phyloP scores from a whole-genome alignment of 1,140 invertebrate genomes.

The Trachymyrmex septentrionalis region DNA sequence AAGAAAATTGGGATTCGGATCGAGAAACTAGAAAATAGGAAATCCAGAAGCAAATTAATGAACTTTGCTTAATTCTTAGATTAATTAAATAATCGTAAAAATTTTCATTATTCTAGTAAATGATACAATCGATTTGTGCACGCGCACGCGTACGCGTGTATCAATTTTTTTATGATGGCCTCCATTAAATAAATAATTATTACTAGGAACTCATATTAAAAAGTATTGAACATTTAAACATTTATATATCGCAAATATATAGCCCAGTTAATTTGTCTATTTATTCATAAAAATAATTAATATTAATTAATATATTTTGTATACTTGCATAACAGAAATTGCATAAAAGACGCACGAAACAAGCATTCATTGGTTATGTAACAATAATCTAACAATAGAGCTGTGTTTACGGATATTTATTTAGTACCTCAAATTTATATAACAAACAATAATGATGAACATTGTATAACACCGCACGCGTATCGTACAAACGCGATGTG shows the following conservation, averaged over 20 bases:
- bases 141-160: background rate
- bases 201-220: background rate
- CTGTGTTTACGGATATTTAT: background rate
- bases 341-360: background rate
- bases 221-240: background rate
- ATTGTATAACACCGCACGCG: background rate
- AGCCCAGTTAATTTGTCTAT: background rate
- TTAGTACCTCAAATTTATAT: conserved; percentile 15
- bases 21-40: background rate
- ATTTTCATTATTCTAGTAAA: background rate
- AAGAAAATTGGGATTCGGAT: background rate
- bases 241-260: background rate
- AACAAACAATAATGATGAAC: conserved; percentile 11
- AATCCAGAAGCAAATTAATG: background rate
- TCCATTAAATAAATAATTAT: background rate
- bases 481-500: background rate
- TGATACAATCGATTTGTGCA: background rate
- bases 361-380: background rate
- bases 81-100: background rate
- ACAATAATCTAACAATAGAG: background rate
- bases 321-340: background rate
- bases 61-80: background rate
- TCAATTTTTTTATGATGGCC: background rate
- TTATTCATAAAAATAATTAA: background rate
- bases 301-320: background rate